A percentile compares a stretch with the other conserved stretches of the same genome.
Evolutionary conservation across 2,113 vertebrate species (phyloP).

Genomic region (Bubo blakistoni): DNA sequence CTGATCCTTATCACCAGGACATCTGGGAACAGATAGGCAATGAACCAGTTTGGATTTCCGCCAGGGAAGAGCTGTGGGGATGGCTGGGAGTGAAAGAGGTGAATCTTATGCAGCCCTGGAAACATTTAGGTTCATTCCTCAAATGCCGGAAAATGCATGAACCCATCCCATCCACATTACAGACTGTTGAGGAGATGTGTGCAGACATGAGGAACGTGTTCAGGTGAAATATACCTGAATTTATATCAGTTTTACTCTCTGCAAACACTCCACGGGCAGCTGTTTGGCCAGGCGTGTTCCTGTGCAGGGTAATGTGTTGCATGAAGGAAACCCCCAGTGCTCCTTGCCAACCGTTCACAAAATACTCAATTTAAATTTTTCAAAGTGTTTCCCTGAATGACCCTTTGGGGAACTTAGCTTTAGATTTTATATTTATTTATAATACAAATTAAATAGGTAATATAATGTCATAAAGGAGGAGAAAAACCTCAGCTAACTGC

Average conservation of each 20-base stretch:
- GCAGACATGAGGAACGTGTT: background rate
- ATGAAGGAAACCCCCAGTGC: background rate
- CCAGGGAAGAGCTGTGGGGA: no score
- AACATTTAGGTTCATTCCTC: background rate
- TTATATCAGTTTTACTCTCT: background rate
- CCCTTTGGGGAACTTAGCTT: background rate
- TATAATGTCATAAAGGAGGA: background rate
- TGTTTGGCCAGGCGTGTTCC: background rate
- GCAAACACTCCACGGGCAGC: background rate
- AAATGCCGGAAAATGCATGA: background rate
- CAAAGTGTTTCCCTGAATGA: background rate
- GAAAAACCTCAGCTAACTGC: background rate
- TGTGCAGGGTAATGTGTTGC: accelerated
- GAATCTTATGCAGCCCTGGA: background rate
- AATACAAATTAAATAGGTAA: background rate
- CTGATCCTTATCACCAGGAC: background rate
- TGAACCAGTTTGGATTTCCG: accelerated
- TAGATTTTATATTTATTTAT: background rate
- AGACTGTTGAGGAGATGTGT: background rate
- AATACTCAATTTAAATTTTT: background rate
- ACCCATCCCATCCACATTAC: background rate
- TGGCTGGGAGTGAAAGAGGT: background rate
- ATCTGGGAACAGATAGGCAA: background rate
- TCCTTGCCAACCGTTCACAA: background rate
- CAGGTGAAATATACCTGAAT: background rate